Conservation (phyloP, 2,888 invertebrate genomes). For the Cecidostiba fungosa region DNA sequence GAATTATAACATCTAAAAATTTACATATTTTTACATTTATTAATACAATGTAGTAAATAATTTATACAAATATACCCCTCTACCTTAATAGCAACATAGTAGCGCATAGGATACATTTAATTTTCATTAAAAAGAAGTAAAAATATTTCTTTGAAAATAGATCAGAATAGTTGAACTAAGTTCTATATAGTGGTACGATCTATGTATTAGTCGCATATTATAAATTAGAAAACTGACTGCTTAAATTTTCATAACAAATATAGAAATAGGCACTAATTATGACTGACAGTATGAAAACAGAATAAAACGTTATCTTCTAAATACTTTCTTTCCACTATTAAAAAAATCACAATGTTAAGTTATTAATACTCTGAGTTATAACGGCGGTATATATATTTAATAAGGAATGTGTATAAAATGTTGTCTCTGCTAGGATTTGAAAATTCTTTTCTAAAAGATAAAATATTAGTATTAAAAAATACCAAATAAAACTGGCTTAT, state of each 20-base stretch:
- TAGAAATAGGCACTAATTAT: background rate
- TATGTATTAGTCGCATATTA: background rate
- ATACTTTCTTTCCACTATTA: background rate
- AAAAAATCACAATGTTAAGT: background rate
- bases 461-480: background rate
- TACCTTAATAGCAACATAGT: background rate
- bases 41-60: background rate
- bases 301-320: background rate
- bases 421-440: background rate
- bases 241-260: background rate
- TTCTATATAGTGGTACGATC: background rate
- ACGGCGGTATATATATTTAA: background rate
- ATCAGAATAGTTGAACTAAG: background rate
- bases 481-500: background rate
- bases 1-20: background rate
- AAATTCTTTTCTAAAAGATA: background rate
- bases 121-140: background rate
- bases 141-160: background rate
- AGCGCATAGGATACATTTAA: background rate
- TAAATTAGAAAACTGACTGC: background rate
- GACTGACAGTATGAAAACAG: background rate
- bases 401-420: background rate
- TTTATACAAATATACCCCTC: slow-evolving; percentile 5
- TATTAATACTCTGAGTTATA: background rate
- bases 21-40: slow-evolving; percentile 3